Evolutionary conservation across 1,140 invertebrate species (phyloP).

Genomic region (Zophobas morio): DNA sequence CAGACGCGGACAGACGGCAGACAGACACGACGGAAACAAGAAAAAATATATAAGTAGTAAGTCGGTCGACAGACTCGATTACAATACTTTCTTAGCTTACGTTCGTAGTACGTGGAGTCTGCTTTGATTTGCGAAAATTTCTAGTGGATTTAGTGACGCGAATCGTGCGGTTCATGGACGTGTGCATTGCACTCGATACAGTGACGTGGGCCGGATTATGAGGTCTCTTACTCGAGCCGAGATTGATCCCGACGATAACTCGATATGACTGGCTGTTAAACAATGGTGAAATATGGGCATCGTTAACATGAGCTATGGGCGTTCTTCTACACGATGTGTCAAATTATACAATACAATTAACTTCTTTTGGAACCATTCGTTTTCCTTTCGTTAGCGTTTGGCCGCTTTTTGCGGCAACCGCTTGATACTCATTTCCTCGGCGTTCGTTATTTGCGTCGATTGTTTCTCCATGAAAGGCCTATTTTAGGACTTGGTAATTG

Average conservation of each 20-base stretch:
- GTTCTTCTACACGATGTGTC: conserved; percentile 2
- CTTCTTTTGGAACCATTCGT: not conserved
- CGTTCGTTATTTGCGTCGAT: too few species aligned
- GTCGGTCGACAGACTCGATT: too few species aligned
- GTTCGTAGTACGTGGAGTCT: not conserved
- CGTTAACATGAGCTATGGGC: conserved; percentile 13
- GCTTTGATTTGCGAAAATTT: not conserved
- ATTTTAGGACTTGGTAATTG: too few species aligned
- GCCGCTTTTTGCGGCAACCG: too few species aligned
- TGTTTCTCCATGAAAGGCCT: too few species aligned
- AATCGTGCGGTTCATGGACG: not conserved
- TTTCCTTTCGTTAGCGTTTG: too few species aligned
- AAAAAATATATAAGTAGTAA: too few species aligned
- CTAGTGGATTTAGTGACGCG: not conserved
- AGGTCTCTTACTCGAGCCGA: conserved; percentile 22
- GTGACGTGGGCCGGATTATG: conserved; percentile 14
- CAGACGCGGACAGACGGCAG: too few species aligned
- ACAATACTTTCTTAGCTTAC: too few species aligned
- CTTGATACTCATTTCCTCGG: too few species aligned
- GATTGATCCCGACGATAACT: conserved; percentile 17
- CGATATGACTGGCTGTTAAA: conserved; percentile 26
- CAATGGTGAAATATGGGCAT: conserved; percentile 26
- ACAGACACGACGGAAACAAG: too few species aligned
- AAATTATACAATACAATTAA: not conserved
- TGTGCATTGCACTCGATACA: not conserved